Conservation (phyloP, 1,140 invertebrate species). For the Diabrotica virgifera region DNA sequence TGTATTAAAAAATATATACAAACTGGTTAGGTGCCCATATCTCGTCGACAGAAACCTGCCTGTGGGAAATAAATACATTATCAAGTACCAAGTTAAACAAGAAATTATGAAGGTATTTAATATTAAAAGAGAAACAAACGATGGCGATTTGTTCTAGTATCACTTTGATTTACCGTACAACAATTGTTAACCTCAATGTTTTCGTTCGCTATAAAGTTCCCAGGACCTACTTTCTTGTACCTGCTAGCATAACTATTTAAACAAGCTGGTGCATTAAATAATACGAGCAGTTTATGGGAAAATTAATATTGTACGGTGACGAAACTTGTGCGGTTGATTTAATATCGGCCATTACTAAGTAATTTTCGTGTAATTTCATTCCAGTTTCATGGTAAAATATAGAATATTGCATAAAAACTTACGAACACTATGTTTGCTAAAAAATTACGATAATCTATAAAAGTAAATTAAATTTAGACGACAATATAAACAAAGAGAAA, state of each 20-base stretch:
- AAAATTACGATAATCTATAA: too few relatives aligned
- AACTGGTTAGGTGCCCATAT: too few relatives aligned
- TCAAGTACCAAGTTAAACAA: too few relatives aligned
- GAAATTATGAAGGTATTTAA: too few relatives aligned
- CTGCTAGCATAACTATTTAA: neutral
- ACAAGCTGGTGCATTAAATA: neutral
- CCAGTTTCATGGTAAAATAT: too few relatives aligned
- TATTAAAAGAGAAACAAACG: slow-evolving; percentile 7
- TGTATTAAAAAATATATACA: too few relatives aligned
- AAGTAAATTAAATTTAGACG: too few relatives aligned
- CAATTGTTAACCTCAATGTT: slow-evolving; percentile 15
- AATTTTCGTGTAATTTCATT: neutral
- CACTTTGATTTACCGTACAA: slow-evolving; percentile 15
- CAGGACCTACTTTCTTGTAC: slow-evolving; percentile 12
- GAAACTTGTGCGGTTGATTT: neutral
- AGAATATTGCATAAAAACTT: too few relatives aligned
- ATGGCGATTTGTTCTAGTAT: slow-evolving; percentile 11
- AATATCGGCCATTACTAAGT: neutral
- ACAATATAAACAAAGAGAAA: too few relatives aligned
- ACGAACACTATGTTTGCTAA: too few relatives aligned
- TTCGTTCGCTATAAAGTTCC: slow-evolving; percentile 3
- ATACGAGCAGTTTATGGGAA: neutral
- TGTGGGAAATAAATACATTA: too few relatives aligned
- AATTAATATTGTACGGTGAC: neutral
- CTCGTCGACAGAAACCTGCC: too few relatives aligned